Evolutionary conservation across 2,797 vertebrate species (phyloP), one percentile per base, ranked within the genome.

Genomic region (Streptopelia turtur): DNA sequence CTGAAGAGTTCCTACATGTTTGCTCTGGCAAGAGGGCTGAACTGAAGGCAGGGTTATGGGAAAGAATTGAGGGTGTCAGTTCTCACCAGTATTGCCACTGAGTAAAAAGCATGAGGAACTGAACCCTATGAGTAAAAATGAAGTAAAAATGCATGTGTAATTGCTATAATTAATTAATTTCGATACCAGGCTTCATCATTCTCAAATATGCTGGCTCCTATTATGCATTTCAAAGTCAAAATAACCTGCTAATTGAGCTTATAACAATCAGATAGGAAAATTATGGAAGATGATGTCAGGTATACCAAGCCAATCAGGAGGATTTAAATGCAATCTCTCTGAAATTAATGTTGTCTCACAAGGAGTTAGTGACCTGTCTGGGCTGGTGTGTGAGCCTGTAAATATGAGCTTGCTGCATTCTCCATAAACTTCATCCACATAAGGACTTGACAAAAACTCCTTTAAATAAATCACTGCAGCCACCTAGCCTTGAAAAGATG

Each of bases 401-500:
- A 85, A 61, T 1, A 0, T 35, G 31, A 53, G 65, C 37, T 71
- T 64, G 18, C 56, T 79, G 45, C 50, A 60, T 60, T 70, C 27
- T 37, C 45, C 25, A 57, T n/a, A 87, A 79, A 68, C 30, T 59
- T 78, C 37, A 83, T 53, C 72, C 39, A 52, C 6, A 2, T 47
- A 68, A 89, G 27, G 35, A 79, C 24, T 47, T 53, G 25, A 85
- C 50, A 93, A 79, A 89, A 85, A 22, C 35, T 90, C 64, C 35
- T 83, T 93, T 89, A 93, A 89, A 88, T 92, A 96, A 94, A 89
- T 87, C 95, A 91, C 89, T 97, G 94, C 91, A 92, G 94, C 95
- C 94, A 96, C 84, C 94, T 94, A 96, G 94, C 95, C 95, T 93
- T 94, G 89, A 89, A 92, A 94, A 93, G 89, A 91, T 92, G 93